Evolutionary conservation across 2,797 vertebrate genomes (phyloP).

Genomic region (Notoglanidium macrostoma): DNA sequence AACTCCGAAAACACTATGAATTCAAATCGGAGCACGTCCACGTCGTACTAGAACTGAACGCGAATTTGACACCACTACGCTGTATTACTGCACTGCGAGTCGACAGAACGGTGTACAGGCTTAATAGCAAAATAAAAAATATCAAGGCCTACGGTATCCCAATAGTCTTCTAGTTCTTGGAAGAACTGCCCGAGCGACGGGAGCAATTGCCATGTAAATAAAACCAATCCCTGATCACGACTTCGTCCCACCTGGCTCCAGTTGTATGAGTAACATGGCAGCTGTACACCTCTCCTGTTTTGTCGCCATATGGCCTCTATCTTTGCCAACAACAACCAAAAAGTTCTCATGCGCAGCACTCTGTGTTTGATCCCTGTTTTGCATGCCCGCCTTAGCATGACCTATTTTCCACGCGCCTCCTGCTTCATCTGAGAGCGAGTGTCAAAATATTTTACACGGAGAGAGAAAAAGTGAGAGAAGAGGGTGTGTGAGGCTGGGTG

Average conservation of each 20-base stretch:
- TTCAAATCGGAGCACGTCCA: too few species aligned
- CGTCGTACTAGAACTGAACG: background rate
- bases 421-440: constrained; percentile 44
- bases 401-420: constrained; percentile 51
- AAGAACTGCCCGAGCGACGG: background rate
- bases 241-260: constrained; percentile 24
- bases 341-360: background rate
- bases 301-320: constrained; percentile 51
- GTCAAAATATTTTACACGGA: constrained; percentile 48
- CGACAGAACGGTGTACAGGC: background rate
- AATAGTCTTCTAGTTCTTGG: background rate
- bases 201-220: background rate
- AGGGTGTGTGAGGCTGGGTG: constrained; percentile 22
- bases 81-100: background rate
- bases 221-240: background rate
- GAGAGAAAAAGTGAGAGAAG: constrained; percentile 12
- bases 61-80: background rate
- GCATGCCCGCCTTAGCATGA: constrained; percentile 52
- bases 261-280: constrained; percentile 37
- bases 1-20: background rate
- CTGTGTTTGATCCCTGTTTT: constrained; percentile 46
- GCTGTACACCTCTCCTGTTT: constrained; percentile 43
- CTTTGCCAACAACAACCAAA: constrained; percentile 35
- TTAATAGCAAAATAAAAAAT: background rate
- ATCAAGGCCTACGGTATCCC: background rate